These are phyloP conservation scores for Leptopilina myrica DNA, from an alignment of 2,888 invertebrate species.

Conservation along the genomic window DNA sequence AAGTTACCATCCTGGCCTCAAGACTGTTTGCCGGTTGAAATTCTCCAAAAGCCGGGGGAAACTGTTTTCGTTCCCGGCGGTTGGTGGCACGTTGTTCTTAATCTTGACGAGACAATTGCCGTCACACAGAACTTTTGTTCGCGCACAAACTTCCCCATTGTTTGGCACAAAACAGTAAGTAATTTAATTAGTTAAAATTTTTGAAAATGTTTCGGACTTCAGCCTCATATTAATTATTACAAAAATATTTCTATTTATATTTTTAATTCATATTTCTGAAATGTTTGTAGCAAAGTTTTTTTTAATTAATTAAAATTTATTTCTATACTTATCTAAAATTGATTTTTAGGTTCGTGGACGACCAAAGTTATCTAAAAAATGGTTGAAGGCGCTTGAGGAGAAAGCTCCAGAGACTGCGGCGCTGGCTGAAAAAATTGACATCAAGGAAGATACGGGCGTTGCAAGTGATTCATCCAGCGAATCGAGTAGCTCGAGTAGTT, in stretches of 20 bases:
- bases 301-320: background rate
- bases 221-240: no score
- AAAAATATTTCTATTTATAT: no score
- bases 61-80: constrained; percentile 99
- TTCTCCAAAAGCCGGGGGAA: constrained; percentile 96
- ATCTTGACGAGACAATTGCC: constrained; percentile 96
- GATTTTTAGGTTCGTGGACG: constrained; percentile 84
- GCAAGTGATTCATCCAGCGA: constrained; percentile 97
- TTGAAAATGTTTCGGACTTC: no score
- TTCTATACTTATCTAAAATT: constrained; percentile 14
- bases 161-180: constrained; percentile 95
- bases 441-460: constrained; percentile 91
- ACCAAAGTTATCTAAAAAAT: constrained; percentile 96
- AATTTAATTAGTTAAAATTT: background rate
- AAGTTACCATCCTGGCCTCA: constrained; percentile 93
- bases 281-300: no score
- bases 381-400: constrained; percentile 85
- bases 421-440: constrained; percentile 89
- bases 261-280: no score
- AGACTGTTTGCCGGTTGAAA: constrained; percentile 95
- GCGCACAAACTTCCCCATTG: constrained; percentile 96
- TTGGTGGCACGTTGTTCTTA: constrained; percentile 99
- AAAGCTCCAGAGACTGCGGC: constrained; percentile 88
- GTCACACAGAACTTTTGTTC: constrained; percentile 99
- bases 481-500: constrained; percentile 80